Evolutionary conservation across 2,113 vertebrate species (phyloP), one percentile per base, ranked within the genome.

Genomic region (Scatophagus argus): DNA sequence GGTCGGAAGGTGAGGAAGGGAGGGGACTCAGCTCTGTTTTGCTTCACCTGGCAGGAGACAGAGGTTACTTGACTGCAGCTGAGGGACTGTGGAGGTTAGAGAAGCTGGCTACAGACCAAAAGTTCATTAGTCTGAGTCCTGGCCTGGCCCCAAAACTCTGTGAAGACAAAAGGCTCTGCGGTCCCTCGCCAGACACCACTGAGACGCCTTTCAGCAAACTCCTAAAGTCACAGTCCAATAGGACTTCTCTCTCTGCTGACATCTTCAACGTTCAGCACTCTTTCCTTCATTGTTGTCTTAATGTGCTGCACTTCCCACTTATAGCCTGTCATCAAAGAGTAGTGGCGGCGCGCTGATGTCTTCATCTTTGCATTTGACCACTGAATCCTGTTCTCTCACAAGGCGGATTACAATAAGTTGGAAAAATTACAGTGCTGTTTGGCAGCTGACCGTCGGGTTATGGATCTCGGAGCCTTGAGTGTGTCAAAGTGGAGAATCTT

Each of bases 41-140:
- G 86, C 69, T 81, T 66, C 63, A 43, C 74, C 82, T 72, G 81
- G 67, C 83, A 84, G 69, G 52, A 78, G 63, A 44, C 77, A 81
- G 71, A 80, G 71, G 77, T 77, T 83, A 41, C 64, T 6, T 38
- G 63, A 56, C 55, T 31, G 59, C 34, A 82, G 80, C 46, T 3
- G 46, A 51, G 81, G 83, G 81, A 77, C 51, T 23, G 16, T 4
- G 54, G 77, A 74, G 82, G 82, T 74, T 41, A 74, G 25, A 84
- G 43, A 23, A 71, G 31, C 79, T 88, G 84, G 85, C 82, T 51
- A 4, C 34, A 2, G 74, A 79, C 67, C 87, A 72, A 43, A 65
- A 38, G 77, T 76, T 81, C 76, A 84, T 88, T 76, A 79, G 41
- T 77, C 73, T 56, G 55, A 81, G 68, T 17, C 62, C 36, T 80